Conservation (phyloP, 2,797 vertebrate species). For the Sebastes elongatus region DNA sequence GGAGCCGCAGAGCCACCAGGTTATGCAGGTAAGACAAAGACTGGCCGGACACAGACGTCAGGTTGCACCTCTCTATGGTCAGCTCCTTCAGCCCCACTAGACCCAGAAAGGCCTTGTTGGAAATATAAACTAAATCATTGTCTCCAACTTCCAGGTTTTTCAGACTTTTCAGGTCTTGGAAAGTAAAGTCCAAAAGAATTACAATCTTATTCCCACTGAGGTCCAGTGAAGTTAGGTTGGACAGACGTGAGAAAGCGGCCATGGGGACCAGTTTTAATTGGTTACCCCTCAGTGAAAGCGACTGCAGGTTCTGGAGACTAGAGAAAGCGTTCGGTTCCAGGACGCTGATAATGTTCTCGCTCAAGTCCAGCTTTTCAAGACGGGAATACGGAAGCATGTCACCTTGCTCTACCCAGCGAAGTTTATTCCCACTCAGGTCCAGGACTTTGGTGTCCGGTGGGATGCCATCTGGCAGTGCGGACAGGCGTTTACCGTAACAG, state of each 20-base stretch:
- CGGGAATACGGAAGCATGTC: slow-evolving; percentile 87
- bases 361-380: slow-evolving; percentile 94
- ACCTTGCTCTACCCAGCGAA: slow-evolving; percentile 92
- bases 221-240: slow-evolving; percentile 93
- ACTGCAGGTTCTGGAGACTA: slow-evolving; percentile 88
- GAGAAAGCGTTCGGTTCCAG: slow-evolving; percentile 95
- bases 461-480: slow-evolving; percentile 90
- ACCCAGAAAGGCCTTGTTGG: slow-evolving; percentile 94
- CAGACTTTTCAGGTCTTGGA: slow-evolving; percentile 91
- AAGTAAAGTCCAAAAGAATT: slow-evolving; percentile 94
- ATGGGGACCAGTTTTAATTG: slow-evolving; percentile 94
- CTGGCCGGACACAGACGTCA: slow-evolving; percentile 93
- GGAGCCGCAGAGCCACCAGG: slow-evolving; percentile 89
- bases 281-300: slow-evolving; percentile 89
- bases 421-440: slow-evolving; percentile 93
- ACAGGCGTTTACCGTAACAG: slow-evolving; percentile 90
- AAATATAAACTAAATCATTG: slow-evolving; percentile 97
- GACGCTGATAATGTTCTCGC: slow-evolving; percentile 92
- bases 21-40: slow-evolving; percentile 93
- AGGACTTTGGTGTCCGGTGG: slow-evolving; percentile 89
- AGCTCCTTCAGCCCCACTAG: slow-evolving; percentile 89
- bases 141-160: slow-evolving; percentile 94
- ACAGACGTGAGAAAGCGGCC: slow-evolving; percentile 91
- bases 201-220: slow-evolving; percentile 97
- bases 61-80: slow-evolving; percentile 95